A percentile compares a stretch with the other conserved stretches of the same genome.
Evolutionary conservation across 2,888 invertebrate species (phyloP).

Genomic region (Empis livida): DNA sequence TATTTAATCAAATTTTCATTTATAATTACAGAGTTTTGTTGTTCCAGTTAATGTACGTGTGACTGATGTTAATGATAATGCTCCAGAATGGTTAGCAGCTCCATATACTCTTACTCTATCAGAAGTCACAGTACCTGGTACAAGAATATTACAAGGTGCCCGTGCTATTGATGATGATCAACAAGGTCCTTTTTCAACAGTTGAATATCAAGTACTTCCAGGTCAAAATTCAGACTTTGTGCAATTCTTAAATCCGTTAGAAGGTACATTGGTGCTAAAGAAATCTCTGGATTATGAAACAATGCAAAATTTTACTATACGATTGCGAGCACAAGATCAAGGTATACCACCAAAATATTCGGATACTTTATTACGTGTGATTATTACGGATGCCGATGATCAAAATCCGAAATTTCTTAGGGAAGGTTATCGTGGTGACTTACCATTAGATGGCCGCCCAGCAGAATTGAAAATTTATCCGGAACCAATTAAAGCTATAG

Average conservation of each 20-base stretch:
- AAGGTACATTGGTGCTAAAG: conserved; percentile 66
- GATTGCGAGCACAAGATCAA: conserved; percentile 63
- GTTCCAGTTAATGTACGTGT: conserved; percentile 46
- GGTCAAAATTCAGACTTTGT: conserved; percentile 71
- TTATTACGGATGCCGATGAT: conserved; percentile 80
- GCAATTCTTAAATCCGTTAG: conserved; percentile 72
- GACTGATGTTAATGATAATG: conserved; percentile 85
- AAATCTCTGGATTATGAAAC: conserved; percentile 75
- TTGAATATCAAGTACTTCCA: conserved; percentile 65
- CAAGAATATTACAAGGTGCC: conserved; percentile 64
- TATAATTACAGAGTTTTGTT: conserved; percentile 27
- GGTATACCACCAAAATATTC: conserved; percentile 66
- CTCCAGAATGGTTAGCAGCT: conserved; percentile 67
- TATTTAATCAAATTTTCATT: no score
- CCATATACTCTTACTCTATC: conserved; percentile 73
- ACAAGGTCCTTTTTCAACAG: conserved; percentile 75
- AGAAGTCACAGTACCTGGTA: conserved; percentile 60
- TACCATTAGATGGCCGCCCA: conserved; percentile 45
- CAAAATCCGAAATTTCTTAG: conserved; percentile 74
- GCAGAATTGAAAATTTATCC: conserved; percentile 53
- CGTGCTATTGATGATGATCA: conserved; percentile 75
- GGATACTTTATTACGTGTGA: conserved; percentile 61
- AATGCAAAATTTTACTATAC: conserved; percentile 61
- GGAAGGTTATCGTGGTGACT: conserved; percentile 56
- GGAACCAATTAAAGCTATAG: conserved; percentile 59